Evolutionary conservation across 2,797 vertebrate species (phyloP).

Genomic region (Thunnus albacares): DNA sequence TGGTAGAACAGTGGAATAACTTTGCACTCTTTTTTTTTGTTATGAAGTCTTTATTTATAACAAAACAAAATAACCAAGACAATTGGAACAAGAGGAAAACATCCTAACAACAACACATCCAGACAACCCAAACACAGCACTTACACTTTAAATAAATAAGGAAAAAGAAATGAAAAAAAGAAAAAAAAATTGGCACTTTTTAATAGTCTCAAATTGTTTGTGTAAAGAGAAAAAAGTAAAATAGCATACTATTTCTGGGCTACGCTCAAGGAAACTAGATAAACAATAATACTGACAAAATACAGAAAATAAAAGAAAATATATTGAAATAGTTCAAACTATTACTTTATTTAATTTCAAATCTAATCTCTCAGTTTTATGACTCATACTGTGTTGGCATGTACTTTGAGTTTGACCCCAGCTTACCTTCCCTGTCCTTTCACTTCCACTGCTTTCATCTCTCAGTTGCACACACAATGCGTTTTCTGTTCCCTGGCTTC

Average conservation of each 20-base stretch:
- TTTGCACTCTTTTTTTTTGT: not conserved
- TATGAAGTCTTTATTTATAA: not conserved
- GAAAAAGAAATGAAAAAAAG: too few relatives aligned
- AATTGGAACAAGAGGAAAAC: not conserved
- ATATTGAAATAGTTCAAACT: not conserved
- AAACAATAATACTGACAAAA: not conserved
- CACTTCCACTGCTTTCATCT: conserved; percentile 9
- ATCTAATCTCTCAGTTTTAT: not conserved
- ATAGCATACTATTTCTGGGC: not conserved
- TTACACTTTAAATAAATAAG: not conserved
- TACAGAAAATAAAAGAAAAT: not conserved
- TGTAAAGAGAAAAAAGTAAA: conserved; percentile 8
- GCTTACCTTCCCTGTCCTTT: conserved; percentile 26
- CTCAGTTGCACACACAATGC: not conserved
- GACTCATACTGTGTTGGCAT: conserved; percentile 4
- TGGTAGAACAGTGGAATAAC: too few relatives aligned
- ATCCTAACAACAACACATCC: not conserved
- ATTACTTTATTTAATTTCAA: not conserved
- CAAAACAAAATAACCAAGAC: not conserved
- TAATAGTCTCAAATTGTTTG: not conserved
- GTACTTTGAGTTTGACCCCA: conserved; percentile 21
- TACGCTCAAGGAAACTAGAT: conserved; percentile 8
- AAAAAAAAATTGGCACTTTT: too few relatives aligned
- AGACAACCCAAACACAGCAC: not conserved
- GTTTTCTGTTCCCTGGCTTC: conserved; percentile 5